Conservation (phyloP, 2,888 invertebrate species). For the Diaperis boleti region DNA sequence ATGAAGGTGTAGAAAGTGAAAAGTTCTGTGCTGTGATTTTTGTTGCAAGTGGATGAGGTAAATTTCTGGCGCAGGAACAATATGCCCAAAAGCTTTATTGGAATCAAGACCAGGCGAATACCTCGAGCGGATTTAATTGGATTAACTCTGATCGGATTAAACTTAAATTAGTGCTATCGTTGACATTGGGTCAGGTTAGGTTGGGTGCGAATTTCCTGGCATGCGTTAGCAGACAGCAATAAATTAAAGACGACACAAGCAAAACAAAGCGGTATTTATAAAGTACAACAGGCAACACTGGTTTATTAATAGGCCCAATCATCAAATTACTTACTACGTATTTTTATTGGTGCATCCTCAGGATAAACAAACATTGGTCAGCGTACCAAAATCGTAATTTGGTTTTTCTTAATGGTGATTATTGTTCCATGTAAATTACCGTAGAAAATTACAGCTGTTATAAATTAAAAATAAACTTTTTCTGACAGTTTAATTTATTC, state of each 20-base stretch:
- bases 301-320: constrained; percentile 25
- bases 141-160: constrained; percentile 1
- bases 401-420: too few relatives aligned
- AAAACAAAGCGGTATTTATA: constrained; percentile 37
- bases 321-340: constrained; percentile 7
- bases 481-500: too few relatives aligned
- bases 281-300: constrained; percentile 15
- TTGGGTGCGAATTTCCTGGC: constrained; percentile 35
- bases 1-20: constrained; percentile 13
- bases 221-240: constrained; percentile 21
- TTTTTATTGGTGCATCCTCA: constrained; percentile 15
- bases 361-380: constrained; percentile 17
- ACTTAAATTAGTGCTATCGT: constrained; percentile 15
- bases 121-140: constrained; percentile 2
- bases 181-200: constrained; percentile 35
- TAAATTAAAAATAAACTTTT: too few relatives aligned
- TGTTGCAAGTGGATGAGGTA: constrained; percentile 17
- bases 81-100: neutral
- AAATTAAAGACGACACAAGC: constrained; percentile 26
- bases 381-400: constrained; percentile 7
- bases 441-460: too few relatives aligned
- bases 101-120: neutral
- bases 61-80: constrained; percentile 3
- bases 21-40: constrained; percentile 1
- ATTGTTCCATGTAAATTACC: too few relatives aligned